Base-by-base conservation (phyloP, 1,140 invertebrate species). In the Nomia melanderi region DNA sequence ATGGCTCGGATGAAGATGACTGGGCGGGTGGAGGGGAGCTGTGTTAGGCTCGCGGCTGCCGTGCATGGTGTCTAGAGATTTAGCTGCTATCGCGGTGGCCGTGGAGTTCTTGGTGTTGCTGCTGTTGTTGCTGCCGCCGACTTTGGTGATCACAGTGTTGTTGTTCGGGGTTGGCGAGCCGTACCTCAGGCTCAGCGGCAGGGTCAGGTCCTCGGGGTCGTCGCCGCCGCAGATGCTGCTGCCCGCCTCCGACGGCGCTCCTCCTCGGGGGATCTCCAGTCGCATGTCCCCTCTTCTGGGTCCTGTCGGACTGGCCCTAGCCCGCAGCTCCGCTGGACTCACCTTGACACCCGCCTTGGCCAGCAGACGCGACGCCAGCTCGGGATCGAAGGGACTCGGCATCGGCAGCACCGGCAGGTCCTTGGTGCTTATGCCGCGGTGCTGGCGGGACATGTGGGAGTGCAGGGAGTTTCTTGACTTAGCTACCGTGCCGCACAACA, bases 401-500 rank as follows among this genome's bases (percentile, higher is more conserved):
- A 98, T 97, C 41, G 97, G 96, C 79, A 97, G 89, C 14, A 98
- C 97, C 5, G 97, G 97, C 65, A 98, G 93, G 89, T 98, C 97
- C 93, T 98, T 98, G 56, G 97, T 98, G 86, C 96, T 97, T 87
- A 98, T 98, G 57, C 97, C 97, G 31, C 97, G 94, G 89, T 98
- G 97, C 89, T 98, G 97, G 25, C 97, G 95, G 62, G 96, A 97
- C 97, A 98, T 98, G 91, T 98, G 97, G 29, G 97, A 98, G 91
- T 98, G 97, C 17, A 98, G 92, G 0, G 96, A 97, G 91, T 98
- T 98, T 41, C 97, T 93, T 0, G 96, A 97, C 89, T 98, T 98
- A 41, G 97, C 97, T 23, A 98, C 97, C 1, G 97, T 98, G 36
- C 97, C 97, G 91, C 97, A 98, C 1, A 98, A 93, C 2, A 98